Conservation (phyloP, 2,113 vertebrate species). For the Cnemophilus loriae region DNA sequence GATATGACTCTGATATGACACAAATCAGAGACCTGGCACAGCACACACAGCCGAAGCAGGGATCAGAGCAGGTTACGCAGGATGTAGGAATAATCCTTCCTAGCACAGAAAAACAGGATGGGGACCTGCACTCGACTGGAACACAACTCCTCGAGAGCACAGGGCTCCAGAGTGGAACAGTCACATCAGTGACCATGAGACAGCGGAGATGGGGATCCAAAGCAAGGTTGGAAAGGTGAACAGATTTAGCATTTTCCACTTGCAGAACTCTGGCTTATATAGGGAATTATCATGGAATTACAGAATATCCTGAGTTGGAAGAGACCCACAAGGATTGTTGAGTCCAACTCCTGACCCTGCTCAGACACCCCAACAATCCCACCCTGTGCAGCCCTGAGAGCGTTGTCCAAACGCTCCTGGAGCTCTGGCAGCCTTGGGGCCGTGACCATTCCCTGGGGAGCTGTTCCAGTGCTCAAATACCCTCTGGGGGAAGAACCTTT, state of each 20-base stretch:
- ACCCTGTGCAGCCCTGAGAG: neutral
- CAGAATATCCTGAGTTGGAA: neutral
- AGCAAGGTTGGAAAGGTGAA: neutral
- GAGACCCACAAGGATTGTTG: fast-evolving
- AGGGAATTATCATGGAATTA: neutral
- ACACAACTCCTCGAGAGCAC: neutral
- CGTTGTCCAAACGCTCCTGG: fast-evolving
- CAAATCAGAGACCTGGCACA: neutral
- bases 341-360: neutral
- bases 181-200: neutral
- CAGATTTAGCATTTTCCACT: neutral
- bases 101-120: neutral
- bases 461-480: neutral
- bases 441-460: neutral
- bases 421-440: neutral
- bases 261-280: neutral
- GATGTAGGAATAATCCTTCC: neutral
- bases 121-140: neutral
- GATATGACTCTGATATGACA: neutral
- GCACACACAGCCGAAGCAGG: neutral
- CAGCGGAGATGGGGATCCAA: neutral
- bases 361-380: neutral
- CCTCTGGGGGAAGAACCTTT: neutral
- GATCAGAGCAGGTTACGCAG: neutral
- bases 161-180: neutral